A percentile compares a stretch with the other conserved stretches of the same genome.
These are phyloP conservation scores for Aphidius colemani DNA, from an alignment of 2,888 invertebrate species.

Conservation along the genomic window DNA sequence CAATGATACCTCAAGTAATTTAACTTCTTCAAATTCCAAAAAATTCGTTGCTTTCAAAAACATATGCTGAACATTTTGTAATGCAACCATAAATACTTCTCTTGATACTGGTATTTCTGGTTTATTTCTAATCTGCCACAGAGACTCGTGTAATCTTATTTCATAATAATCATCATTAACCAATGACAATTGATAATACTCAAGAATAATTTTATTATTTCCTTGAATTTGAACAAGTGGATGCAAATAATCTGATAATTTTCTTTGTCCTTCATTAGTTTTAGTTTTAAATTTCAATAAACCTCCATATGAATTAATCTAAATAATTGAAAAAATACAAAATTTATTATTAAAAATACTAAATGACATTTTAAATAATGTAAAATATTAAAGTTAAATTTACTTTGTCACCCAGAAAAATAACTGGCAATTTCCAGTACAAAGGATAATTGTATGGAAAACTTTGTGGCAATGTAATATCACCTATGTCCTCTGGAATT, in stretches of 20 bases:
- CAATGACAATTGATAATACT: slow-evolving; percentile 66
- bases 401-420: slow-evolving; percentile 83
- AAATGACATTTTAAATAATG: slow-evolving; percentile 15
- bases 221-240: slow-evolving; percentile 86
- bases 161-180: slow-evolving; percentile 53
- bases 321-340: slow-evolving; percentile 37
- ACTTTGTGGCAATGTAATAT: slow-evolving; percentile 63
- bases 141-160: slow-evolving; percentile 70
- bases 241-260: slow-evolving; percentile 67
- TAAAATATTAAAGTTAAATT: slow-evolving; percentile 20
- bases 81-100: slow-evolving; percentile 85
- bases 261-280: slow-evolving; percentile 68
- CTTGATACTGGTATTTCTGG: slow-evolving; percentile 69
- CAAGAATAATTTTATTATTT: slow-evolving; percentile 73
- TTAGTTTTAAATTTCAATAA: slow-evolving; percentile 75
- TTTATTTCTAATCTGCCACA: slow-evolving; percentile 73
- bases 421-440: slow-evolving; percentile 81
- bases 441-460: slow-evolving; percentile 70
- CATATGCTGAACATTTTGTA: slow-evolving; percentile 84
- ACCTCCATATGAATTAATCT: slow-evolving; percentile 90
- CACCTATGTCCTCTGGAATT: slow-evolving; percentile 67
- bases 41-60: slow-evolving; percentile 75
- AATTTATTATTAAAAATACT: slow-evolving; percentile 13
- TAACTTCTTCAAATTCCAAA: slow-evolving; percentile 66
- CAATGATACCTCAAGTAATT: slow-evolving; percentile 77